These are phyloP conservation scores for Agrochola circellaris DNA, from an alignment of 2,888 invertebrate genomes.

Conservation along the genomic window DNA sequence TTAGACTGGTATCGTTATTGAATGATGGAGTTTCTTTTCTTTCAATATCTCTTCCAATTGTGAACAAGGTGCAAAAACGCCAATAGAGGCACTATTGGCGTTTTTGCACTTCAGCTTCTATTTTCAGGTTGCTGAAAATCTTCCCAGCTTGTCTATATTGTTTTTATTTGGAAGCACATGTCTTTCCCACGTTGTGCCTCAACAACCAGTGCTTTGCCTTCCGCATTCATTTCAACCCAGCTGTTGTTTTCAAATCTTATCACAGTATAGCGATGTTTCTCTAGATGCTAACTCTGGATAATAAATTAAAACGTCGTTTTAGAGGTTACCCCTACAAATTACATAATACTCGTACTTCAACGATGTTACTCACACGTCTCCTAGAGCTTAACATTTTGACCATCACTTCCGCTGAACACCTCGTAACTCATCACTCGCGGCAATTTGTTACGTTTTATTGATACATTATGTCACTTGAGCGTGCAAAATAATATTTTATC, in stretches of 20 bases:
- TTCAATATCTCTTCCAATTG: too few relatives aligned
- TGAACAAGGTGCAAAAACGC: too few relatives aligned
- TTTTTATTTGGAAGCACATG: not conserved
- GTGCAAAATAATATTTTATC: conserved; percentile 63
- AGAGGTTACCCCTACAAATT: conserved; percentile 21
- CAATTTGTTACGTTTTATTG: conserved; percentile 62
- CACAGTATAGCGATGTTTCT: conserved; percentile 5
- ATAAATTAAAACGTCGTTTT: conserved; percentile 31
- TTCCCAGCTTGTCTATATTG: not conserved
- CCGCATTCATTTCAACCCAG: conserved; percentile 36
- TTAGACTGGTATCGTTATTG: not conserved
- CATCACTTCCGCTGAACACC: conserved; percentile 41
- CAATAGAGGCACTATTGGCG: too few relatives aligned
- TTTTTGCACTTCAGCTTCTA: not conserved
- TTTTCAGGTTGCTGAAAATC: not conserved
- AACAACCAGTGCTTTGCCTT: not conserved
- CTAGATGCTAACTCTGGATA: not conserved
- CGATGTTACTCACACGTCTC: conserved; percentile 34
- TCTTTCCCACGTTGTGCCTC: not conserved
- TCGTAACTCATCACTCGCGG: conserved; percentile 52
- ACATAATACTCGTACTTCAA: conserved; percentile 43
- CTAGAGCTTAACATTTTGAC: conserved; percentile 35
- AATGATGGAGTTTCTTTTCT: too few relatives aligned
- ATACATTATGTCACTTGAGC: conserved; percentile 56
- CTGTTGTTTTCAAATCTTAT: not conserved